Evolutionary conservation across 2,113 vertebrate species (phyloP).

Genomic region (Hippocampus abdominalis): DNA sequence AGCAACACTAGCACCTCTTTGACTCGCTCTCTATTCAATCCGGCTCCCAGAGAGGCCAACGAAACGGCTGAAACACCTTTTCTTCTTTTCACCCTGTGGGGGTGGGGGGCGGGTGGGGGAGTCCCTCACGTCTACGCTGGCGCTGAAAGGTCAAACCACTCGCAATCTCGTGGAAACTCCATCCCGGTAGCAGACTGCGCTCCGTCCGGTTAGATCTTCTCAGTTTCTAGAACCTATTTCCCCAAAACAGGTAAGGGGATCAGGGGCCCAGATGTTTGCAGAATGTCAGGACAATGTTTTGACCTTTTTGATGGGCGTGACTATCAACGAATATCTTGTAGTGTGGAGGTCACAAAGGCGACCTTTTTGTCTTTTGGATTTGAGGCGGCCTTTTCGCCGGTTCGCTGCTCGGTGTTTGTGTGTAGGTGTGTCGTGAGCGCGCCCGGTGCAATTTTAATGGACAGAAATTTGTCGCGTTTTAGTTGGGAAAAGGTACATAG

Average conservation of each 20-base stretch:
- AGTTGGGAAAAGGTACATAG: too few species aligned
- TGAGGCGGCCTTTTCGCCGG: slow-evolving; percentile 41
- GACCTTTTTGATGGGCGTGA: slow-evolving; percentile 61
- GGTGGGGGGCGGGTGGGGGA: slow-evolving; percentile 41
- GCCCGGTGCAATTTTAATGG: too few species aligned
- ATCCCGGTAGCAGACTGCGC: slow-evolving; percentile 16
- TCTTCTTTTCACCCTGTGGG: slow-evolving; percentile 55
- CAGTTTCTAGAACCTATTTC: slow-evolving; percentile 52
- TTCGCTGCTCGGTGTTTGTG: slow-evolving; percentile 10
- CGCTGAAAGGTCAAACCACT: slow-evolving; percentile 62
- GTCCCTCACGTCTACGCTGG: slow-evolving; percentile 59
- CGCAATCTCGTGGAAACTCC: slow-evolving; percentile 51
- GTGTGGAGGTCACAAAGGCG: slow-evolving; percentile 36
- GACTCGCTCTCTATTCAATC: slow-evolving; percentile 36
- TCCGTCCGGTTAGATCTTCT: slow-evolving; percentile 39
- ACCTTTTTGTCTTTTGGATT: slow-evolving; percentile 45
- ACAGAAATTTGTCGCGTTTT: too few species aligned
- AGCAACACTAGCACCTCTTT: slow-evolving; percentile 32
- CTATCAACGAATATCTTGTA: slow-evolving; percentile 57
- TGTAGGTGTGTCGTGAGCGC: neutral
- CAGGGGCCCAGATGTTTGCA: slow-evolving; percentile 50
- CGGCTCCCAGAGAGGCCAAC: slow-evolving; percentile 46
- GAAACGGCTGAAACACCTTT: slow-evolving; percentile 46
- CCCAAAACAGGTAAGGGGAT: slow-evolving; percentile 6
- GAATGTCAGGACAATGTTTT: slow-evolving; percentile 61